phyloP scores from a whole-genome alignment of 1,140 invertebrate genomes.

The Leptoteleia sp. region DNA sequence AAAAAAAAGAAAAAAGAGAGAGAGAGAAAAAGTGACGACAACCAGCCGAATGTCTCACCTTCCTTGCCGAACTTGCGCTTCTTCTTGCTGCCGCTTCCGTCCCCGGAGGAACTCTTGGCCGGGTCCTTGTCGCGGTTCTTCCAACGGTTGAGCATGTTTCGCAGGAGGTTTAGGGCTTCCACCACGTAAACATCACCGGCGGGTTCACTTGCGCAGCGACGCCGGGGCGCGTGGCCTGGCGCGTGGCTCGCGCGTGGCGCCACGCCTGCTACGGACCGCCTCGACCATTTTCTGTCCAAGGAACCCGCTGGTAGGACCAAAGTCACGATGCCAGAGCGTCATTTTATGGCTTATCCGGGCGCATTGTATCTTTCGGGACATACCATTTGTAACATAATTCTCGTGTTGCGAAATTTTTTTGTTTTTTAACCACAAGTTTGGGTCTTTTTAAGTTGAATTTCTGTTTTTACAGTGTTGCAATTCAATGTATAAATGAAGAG shows the following conservation, averaged over 20 bases:
- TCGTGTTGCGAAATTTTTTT: no score
- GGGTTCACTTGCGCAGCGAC: slow-evolving; percentile 41
- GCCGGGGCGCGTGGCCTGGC: slow-evolving; percentile 29
- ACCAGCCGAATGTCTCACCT: no score
- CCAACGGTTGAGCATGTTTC: slow-evolving; percentile 82
- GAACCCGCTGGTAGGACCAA: slow-evolving; percentile 26
- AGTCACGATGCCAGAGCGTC: slow-evolving; percentile 13
- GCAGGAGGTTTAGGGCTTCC: slow-evolving; percentile 53
- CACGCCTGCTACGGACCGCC: slow-evolving; percentile 12
- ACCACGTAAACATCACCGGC: slow-evolving; percentile 54
- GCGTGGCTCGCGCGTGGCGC: slow-evolving; percentile 26
- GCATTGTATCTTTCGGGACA: not conserved
- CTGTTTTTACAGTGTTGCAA: no score
- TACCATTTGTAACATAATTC: slow-evolving; percentile 5
- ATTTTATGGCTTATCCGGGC: not conserved
- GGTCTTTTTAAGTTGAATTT: no score
- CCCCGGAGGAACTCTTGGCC: slow-evolving; percentile 77
- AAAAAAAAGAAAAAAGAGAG: no score
- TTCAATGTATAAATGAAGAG: no score
- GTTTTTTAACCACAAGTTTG: no score
- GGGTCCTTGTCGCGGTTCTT: slow-evolving; percentile 83
- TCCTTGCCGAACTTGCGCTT: slow-evolving; percentile 83
- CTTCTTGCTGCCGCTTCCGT: slow-evolving; percentile 78
- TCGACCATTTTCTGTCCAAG: slow-evolving; percentile 54
- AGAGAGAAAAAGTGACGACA: no score